Conservation (phyloP, 2,797 vertebrate genomes). For the Coilia nasus region DNA sequence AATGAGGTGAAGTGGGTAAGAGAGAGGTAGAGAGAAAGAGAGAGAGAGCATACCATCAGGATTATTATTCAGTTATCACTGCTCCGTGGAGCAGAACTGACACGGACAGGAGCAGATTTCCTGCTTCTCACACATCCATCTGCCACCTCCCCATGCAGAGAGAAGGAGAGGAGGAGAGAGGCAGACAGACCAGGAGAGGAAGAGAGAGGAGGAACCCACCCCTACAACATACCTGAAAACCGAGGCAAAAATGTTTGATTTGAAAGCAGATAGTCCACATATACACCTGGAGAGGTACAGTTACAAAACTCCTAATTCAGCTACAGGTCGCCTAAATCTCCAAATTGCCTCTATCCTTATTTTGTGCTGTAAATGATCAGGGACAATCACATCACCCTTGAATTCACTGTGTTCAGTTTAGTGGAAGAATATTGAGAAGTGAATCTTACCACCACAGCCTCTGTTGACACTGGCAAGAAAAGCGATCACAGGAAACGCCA, state of each 20-base stretch:
- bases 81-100: conserved; percentile 79
- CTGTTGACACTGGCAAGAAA: conserved; percentile 95
- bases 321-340: not conserved
- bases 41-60: conserved; percentile 54
- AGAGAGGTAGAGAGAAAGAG: conserved; percentile 46
- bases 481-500: conserved; percentile 90
- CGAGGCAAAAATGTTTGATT: not conserved
- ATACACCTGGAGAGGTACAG: not conserved
- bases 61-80: conserved; percentile 84
- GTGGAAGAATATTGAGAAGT: conserved; percentile 78
- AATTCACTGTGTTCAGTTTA: conserved; percentile 42
- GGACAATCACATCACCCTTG: not conserved
- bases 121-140: conserved; percentile 80
- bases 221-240: conserved; percentile 4
- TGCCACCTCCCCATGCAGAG: conserved; percentile 75
- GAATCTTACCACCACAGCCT: conserved; percentile 73
- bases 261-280: not conserved
- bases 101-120: conserved; percentile 81
- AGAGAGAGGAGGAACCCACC: not conserved
- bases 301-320: not conserved
- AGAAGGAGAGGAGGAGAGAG: conserved; percentile 53
- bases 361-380: not conserved
- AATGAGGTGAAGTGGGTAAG: conserved; percentile 45
- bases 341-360: too few species aligned
- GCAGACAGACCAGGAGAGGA: not conserved